A percentile compares a stretch with the other conserved stretches of the same genome.
Conservation (phyloP, 2,797 vertebrate species). For the Ammospiza maritima region DNA sequence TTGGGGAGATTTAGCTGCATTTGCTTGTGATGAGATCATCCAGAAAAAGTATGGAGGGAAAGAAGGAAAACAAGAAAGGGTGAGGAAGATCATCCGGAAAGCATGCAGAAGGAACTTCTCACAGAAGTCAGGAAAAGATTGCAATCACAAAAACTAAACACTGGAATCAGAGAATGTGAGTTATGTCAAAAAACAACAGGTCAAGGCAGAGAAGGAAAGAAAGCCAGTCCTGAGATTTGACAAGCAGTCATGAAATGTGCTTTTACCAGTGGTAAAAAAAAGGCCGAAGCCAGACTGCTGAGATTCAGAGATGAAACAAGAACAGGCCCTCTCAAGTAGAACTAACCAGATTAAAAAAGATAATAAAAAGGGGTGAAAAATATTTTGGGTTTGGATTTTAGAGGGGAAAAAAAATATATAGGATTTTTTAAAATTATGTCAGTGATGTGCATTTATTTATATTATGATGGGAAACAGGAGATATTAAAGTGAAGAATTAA, state of each 20-base stretch:
- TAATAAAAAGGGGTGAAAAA: neutral
- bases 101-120: neutral
- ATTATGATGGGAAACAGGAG: neutral
- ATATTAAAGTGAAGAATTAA: neutral
- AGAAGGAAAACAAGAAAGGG: neutral
- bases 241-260: neutral
- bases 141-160: neutral
- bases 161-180: neutral
- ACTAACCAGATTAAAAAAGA: neutral
- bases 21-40: neutral
- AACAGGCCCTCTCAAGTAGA: neutral
- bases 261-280: neutral
- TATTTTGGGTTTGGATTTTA: neutral
- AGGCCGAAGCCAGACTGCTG: neutral
- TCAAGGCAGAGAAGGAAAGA: neutral
- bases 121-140: neutral
- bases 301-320: neutral
- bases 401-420: neutral
- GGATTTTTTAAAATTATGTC: neutral
- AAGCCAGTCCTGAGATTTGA: neutral
- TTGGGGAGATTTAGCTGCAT: neutral
- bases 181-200: neutral
- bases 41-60: neutral
- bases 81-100: neutral
- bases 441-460: neutral